A percentile compares a stretch with the other conserved stretches of the same genome.
Evolutionary conservation across 2,888 invertebrate species (phyloP).

Genomic region (Muscina levida): DNA sequence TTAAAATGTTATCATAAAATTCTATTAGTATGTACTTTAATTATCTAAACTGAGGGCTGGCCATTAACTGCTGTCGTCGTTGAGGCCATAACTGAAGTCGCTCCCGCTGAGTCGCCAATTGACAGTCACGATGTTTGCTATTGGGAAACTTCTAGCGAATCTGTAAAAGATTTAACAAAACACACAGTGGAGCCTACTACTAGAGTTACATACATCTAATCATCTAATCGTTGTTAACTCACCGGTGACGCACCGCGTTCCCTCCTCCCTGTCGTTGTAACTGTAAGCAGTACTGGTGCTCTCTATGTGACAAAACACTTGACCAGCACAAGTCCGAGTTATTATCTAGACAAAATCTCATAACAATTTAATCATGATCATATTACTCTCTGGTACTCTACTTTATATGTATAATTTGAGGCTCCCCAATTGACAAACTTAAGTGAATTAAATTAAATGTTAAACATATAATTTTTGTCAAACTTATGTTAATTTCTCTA

Average conservation of each 20-base stretch:
- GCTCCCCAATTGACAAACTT: not conserved
- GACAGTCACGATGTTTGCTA: not conserved
- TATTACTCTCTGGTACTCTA: not conserved
- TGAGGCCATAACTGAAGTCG: too few species aligned
- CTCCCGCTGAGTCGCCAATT: not conserved
- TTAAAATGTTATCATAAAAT: too few species aligned
- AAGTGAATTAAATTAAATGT: slow-evolving; percentile 55
- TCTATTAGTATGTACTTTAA: too few species aligned
- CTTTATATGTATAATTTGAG: not conserved
- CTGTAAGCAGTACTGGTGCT: too few species aligned
- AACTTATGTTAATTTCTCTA: slow-evolving; percentile 45
- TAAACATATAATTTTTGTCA: slow-evolving; percentile 56
- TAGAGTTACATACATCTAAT: too few species aligned
- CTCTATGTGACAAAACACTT: slow-evolving; percentile 24
- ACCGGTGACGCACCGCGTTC: too few species aligned
- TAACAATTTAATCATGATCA: slow-evolving; percentile 25
- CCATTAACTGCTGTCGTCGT: too few species aligned
- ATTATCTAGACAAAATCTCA: not conserved
- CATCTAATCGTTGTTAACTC: too few species aligned
- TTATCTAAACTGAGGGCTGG: too few species aligned
- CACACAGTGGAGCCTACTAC: too few species aligned
- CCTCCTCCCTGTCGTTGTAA: not conserved
- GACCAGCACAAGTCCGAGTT: not conserved
- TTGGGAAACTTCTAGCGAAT: too few species aligned
- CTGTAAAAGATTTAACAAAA: too few species aligned